These are phyloP conservation scores for Melangyna quadrimaculata DNA, from an alignment of 2,888 invertebrate species.

Conservation along the genomic window DNA sequence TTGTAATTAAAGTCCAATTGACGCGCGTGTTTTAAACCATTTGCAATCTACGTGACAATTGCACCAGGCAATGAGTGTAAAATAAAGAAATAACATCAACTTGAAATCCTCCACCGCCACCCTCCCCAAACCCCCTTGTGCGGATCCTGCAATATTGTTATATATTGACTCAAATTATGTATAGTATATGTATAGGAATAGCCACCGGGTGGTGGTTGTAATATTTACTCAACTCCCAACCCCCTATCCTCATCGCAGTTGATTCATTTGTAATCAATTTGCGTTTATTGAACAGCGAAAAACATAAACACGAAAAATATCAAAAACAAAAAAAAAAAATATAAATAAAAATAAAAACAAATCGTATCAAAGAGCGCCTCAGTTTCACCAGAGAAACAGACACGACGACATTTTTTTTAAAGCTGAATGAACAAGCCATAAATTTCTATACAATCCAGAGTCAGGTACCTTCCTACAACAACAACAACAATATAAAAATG, in stretches of 20 bases:
- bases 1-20: constrained; percentile 68
- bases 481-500: constrained; percentile 11
- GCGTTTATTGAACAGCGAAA: constrained; percentile 59
- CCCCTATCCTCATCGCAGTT: constrained; percentile 13
- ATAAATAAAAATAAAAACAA: not conserved
- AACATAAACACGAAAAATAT: no score
- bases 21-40: constrained; percentile 66
- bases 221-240: not conserved
- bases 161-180: not conserved
- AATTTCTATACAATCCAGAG: constrained; percentile 50
- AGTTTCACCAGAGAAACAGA: constrained; percentile 6
- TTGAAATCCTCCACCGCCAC: not conserved
- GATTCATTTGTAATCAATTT: constrained; percentile 71
- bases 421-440: constrained; percentile 40
- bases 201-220: not conserved
- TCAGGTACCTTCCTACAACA: constrained; percentile 24
- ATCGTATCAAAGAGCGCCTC: not conserved
- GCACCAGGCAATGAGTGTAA: constrained; percentile 29
- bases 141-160: not conserved
- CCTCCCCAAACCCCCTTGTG: not conserved
- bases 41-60: constrained; percentile 66
- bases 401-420: constrained; percentile 20
- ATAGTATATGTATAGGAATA: no score
- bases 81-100: constrained; percentile 59
- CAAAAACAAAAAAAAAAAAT: not conserved